phyloP scores from a whole-genome alignment of 2,888 invertebrate species.

The Diaperis boleti region DNA sequence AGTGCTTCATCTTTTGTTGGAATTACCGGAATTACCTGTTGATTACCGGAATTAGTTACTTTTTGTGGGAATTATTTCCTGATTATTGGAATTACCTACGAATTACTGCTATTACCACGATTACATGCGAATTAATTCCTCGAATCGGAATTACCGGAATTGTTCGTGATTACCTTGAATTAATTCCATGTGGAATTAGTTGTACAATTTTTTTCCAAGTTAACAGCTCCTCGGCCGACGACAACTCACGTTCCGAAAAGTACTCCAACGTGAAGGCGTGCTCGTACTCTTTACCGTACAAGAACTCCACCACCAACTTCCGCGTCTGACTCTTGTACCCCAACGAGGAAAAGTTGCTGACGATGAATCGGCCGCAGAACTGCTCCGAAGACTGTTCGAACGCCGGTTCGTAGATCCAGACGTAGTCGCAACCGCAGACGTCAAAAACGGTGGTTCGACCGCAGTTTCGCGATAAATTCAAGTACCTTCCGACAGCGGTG shows the following conservation, averaged over 20 bases:
- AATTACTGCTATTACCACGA: too few species aligned
- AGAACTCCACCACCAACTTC: conserved; percentile 71
- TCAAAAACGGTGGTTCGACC: conserved; percentile 54
- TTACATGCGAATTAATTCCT: too few species aligned
- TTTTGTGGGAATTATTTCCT: too few species aligned
- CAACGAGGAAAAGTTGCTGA: conserved; percentile 59
- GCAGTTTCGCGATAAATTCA: conserved; percentile 61
- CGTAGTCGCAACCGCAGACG: conserved; percentile 71
- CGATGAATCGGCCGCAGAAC: conserved; percentile 69
- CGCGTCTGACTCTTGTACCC: conserved; percentile 73
- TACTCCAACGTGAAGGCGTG: conserved; percentile 76
- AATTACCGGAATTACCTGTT: too few species aligned
- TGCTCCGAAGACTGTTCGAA: conserved; percentile 73
- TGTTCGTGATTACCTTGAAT: too few species aligned
- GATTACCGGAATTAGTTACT: too few species aligned
- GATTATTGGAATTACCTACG: too few species aligned
- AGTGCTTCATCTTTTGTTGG: too few species aligned
- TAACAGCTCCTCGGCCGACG: too few species aligned
- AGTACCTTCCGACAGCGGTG: conserved; percentile 51
- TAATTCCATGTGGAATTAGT: too few species aligned
- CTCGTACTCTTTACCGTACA: conserved; percentile 71
- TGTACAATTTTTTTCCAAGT: too few species aligned
- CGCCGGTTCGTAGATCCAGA: conserved; percentile 75
- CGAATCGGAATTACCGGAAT: too few species aligned
- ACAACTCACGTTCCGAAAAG: conserved; percentile 73